Evolutionary conservation across 1,140 invertebrate genomes (phyloP), one percentile per base, ranked within the genome.

Genomic region (Drosophila kanapiae): DNA sequence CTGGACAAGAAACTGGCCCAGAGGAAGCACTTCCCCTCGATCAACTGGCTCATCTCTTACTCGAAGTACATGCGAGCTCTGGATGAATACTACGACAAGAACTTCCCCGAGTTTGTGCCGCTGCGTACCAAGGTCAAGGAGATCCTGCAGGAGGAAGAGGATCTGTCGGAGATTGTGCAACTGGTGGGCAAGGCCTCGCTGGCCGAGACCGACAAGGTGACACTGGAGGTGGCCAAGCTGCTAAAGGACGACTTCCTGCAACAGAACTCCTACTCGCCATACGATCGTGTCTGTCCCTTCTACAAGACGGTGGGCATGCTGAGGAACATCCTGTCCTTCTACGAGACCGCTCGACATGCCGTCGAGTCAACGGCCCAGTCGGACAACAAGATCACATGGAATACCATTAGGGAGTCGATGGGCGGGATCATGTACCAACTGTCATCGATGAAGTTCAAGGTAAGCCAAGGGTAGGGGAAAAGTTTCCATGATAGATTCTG

Each of bases 31-130:
- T 99, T 99, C 95, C 99, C 99, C 29, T 99, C 99, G 48, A 98
- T 99, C 93, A 99, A 99, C 94, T 99, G 99, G 99, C 95, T 99
- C 49, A 99, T 99, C 93, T 99, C 98, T 1, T 99, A 99, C 95
- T 98, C 97, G 93, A 99, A 99, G 94, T 99, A 99, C 94, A 97
- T 98, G 94, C 96, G 98, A 70, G 98, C 99, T 54, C 94, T 99
- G 75, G 99, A 99, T 92, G 99, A 99, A 92, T 99, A 98, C 94
- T 99, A 99, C 93, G 99, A 99, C 85, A 99, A 99, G 94, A 98
- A 99, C 94, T 99, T 97, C 94, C 95, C 96, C 8, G 99, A 99
- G 90, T 99, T 99, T 93, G 98, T 99, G 8, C 96, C 98, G 13
- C 93, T 98, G 37, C 95, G 97, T 92, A 98, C 97, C 6, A 97